Evolutionary conservation across 2,797 vertebrate species (phyloP), one percentile per base, ranked within the genome.

Genomic region (Gymnopithys bicolor): DNA sequence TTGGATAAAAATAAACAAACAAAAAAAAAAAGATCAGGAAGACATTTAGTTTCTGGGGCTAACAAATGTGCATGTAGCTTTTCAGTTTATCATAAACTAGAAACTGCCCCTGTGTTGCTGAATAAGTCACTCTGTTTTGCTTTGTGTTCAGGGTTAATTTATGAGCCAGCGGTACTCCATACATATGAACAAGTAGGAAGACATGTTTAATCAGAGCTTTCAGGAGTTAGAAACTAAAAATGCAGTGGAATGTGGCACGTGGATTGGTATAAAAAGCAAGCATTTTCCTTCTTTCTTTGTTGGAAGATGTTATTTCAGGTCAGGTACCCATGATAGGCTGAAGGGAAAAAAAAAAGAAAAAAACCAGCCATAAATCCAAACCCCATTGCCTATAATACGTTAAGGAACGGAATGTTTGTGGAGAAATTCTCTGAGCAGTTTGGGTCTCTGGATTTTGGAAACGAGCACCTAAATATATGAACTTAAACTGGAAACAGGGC

Each of bases 71-170:
- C 2, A 1, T 37, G n/a, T 73, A 69, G 51, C 11, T 90, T 91
- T 87, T 79, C 48, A 81, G 64, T 79, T 95, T 32, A 49, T 79
- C 51, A 24, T 52, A 51, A 86, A 25, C 37, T 83, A 58, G 82
- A 85, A 92, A 35, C 33, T 10, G 1, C 13, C 33, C 12, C 5
- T 73, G 19, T 82, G 28, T 49, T 73, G 70, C 67, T 89, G 60
- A 92, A 88, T 88, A 90, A 84, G 89, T 80, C 56, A 52, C 35
- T 78, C 53, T 88, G 19, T 84, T 73, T 78, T 93, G 53, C 78
- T 90, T 93, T 95, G 53, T 87, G 27, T 89, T 75, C 82, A 66
- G 76, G 68, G 48, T 90, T 94, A 83, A 56, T 84, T 93, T 90
- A 63, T 71, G 55, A 85, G 55, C 30, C 56, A 75, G 27, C 11